Evolutionary conservation across 2,797 vertebrate species (phyloP), one percentile per base, ranked within the genome.

Genomic region (Periophthalmus magnuspinnatus): DNA sequence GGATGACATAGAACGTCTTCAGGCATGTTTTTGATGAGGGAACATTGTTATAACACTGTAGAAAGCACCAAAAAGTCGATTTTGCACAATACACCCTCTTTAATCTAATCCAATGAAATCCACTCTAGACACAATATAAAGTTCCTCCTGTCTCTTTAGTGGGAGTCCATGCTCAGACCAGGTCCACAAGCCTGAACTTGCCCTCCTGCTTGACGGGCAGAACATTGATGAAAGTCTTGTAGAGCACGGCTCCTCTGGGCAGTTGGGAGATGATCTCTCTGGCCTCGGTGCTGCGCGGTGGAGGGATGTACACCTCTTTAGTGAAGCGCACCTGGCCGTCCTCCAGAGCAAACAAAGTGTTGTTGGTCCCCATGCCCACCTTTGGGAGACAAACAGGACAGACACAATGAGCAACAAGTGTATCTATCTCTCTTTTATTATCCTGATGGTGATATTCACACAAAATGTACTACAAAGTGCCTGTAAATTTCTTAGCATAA

Each of bases 181-280:
- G 93, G 65, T 88, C 93, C 71, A 96, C 92, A 38, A 99, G 90
- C 87, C 88, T 95, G 89, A 99, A 99, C 74, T 80, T 93, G 32
- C 94, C 95, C 68, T 95, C 93, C 76, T 96, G 95, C 50, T 91
- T 90, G 57, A 89, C 78, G 13, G 97, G 97, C 71, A 97, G 22
- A 13, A 99, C 86, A 0, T 74, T 98, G 82, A 99, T 92, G 55
- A 98, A 99, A 50, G 97, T 97, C 90, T 99, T 99, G 78, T 98
- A 98, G 55, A 99, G 94, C 57, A 99, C 7, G 0, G 95, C 86
- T 32, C 96, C 96, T 78, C 74, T 92, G 0, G 96, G 96, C 34
- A 99, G 93, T 16, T 73, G 94, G 70, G 90, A 87, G 83, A 98
- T 93, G 66, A 96, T 57, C 1, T 91, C 72, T 10, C 74, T 76